phyloP scores from a whole-genome alignment of 2,888 invertebrate species.

The Tillus elongatus region DNA sequence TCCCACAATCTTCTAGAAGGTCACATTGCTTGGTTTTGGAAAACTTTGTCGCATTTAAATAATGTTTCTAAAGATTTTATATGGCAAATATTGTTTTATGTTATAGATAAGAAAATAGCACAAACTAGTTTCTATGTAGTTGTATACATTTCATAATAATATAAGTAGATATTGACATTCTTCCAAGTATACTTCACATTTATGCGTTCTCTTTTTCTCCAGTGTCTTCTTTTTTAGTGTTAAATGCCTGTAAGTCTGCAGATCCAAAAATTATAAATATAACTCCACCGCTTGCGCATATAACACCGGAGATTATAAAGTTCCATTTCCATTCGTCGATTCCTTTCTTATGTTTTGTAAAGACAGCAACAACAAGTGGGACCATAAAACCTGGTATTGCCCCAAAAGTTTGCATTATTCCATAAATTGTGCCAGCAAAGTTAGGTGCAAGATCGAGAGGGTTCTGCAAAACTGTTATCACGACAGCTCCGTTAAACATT shows the following conservation, averaged over 20 bases:
- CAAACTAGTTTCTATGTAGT: no score
- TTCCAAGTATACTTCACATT: no score
- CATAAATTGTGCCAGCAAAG: conserved; percentile 28
- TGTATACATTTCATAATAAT: no score
- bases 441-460: conserved; percentile 32
- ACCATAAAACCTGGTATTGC: conserved; percentile 28
- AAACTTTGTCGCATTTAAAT: no score
- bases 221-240: conserved; percentile 21
- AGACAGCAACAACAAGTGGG: conserved; percentile 22
- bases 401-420: conserved; percentile 29
- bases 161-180: no score
- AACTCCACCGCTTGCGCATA: conserved; percentile 34
- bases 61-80: no score
- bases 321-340: conserved; percentile 37
- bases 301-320: conserved; percentile 37
- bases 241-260: conserved; percentile 39
- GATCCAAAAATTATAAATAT: conserved; percentile 38
- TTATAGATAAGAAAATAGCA: no score
- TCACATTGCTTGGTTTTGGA: no score
- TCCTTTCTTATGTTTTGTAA: conserved; percentile 45
- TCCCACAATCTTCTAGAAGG: no score
- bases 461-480: conserved; percentile 27
- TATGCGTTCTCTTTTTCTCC: no score
- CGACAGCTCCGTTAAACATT: conserved; percentile 28
- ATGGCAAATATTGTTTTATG: no score